These are phyloP conservation scores for Poecile atricapillus DNA, from an alignment of 2,113 vertebrate genomes.

Conservation along the genomic window DNA sequence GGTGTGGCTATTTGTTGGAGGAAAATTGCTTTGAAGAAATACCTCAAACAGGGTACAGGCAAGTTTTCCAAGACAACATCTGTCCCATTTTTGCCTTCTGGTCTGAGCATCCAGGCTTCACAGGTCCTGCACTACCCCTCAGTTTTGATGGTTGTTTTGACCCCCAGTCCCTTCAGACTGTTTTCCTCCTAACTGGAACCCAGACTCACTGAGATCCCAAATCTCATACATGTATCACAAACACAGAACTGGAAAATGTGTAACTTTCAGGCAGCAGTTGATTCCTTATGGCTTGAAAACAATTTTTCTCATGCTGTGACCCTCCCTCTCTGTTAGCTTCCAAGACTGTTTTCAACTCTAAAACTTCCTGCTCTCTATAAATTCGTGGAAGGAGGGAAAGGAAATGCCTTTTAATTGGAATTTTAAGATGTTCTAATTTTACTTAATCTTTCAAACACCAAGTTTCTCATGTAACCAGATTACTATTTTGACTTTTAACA, in stretches of 20 bases:
- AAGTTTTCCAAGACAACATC: not conserved
- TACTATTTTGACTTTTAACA: not conserved
- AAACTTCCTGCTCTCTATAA: not conserved
- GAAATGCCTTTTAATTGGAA: not conserved
- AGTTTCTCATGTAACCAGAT: not conserved
- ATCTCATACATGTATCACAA: not conserved
- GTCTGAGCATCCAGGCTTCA: not conserved
- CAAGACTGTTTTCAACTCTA: not conserved
- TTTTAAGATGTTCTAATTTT: not conserved
- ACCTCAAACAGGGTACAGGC: not conserved
- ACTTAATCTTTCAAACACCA: not conserved
- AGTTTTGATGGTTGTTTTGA: not conserved
- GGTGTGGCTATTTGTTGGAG: not conserved
- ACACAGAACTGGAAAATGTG: not conserved
- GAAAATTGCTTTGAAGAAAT: not conserved
- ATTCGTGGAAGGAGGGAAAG: not conserved
- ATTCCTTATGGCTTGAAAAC: not conserved
- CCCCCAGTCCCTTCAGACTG: not conserved
- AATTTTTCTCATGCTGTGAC: not conserved
- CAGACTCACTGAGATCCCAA: not conserved
- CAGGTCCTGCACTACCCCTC: not conserved
- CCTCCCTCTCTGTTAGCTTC: not conserved
- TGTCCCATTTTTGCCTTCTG: not conserved
- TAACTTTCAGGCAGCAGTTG: not conserved
- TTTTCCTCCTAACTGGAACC: not conserved